Percentiles rank a stretch among this genome's conserved stretches.
phyloP scores from a whole-genome alignment of 2,113 vertebrate species.

The Callipepla californica region DNA sequence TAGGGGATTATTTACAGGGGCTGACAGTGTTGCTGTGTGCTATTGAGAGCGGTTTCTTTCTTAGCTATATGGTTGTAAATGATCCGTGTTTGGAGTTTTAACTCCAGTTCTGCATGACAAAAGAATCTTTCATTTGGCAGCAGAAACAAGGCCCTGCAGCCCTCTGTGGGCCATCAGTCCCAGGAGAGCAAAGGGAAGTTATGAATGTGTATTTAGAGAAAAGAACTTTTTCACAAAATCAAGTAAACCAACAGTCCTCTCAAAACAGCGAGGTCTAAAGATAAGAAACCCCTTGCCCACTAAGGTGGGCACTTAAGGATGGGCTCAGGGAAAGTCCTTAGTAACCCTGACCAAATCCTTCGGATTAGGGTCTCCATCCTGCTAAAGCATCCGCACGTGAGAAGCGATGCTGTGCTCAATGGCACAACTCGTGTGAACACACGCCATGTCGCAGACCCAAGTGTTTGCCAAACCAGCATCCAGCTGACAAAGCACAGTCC shows the following conservation, averaged over 20 bases:
- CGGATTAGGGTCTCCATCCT: not conserved
- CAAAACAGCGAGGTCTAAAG: not conserved
- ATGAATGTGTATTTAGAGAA: not conserved
- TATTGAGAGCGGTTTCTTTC: not conserved
- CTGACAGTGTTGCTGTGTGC: not conserved
- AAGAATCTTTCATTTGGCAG: not conserved
- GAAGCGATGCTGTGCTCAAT: not conserved
- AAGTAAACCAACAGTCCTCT: not conserved
- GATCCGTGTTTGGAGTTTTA: not conserved
- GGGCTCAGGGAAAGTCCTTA: not conserved
- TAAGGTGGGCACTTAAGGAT: rapidly evolving
- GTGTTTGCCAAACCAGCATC: not conserved
- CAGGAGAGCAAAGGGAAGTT: not conserved
- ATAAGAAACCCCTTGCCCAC: not conserved
- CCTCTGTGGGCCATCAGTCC: not conserved
- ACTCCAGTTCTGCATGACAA: not conserved
- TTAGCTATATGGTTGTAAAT: not conserved
- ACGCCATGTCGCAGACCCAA: not conserved
- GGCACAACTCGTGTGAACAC: not conserved
- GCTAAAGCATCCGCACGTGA: conserved; percentile 24
- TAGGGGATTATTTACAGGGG: not conserved
- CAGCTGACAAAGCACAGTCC: not conserved
- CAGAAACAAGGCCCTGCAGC: not conserved
- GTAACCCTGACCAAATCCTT: not conserved
- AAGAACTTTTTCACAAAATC: not conserved